Conservation (phyloP, 2,888 invertebrate species). For the Hartigia nigra region DNA sequence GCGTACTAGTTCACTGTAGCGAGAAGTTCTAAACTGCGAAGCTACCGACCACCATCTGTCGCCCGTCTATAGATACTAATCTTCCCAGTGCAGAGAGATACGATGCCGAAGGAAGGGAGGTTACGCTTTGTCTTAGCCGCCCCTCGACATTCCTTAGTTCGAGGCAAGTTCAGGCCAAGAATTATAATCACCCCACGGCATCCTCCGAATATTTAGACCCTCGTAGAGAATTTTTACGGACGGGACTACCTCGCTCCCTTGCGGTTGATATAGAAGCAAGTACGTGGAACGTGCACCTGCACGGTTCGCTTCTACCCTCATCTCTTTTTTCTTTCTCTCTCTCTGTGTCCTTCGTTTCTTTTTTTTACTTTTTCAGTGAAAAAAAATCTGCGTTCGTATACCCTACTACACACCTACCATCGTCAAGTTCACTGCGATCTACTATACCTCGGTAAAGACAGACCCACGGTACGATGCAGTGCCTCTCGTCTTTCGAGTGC, state of each 20-base stretch:
- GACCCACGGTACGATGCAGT: not conserved
- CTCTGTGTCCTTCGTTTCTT: not conserved
- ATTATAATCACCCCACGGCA: slow-evolving; percentile 50
- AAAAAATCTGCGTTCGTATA: not conserved
- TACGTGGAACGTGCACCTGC: slow-evolving; percentile 1
- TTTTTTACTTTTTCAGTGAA: not conserved
- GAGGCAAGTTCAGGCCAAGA: slow-evolving; percentile 45
- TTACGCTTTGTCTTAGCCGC: slow-evolving; percentile 53
- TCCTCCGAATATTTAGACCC: slow-evolving; percentile 50
- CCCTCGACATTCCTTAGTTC: slow-evolving; percentile 50
- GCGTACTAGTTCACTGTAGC: not conserved
- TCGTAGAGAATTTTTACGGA: slow-evolving; percentile 40
- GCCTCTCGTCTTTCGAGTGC: not conserved
- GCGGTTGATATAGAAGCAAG: not conserved
- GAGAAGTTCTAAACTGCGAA: slow-evolving; percentile 7
- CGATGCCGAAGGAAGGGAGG: slow-evolving; percentile 8
- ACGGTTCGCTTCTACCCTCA: not conserved
- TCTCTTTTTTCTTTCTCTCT: not conserved
- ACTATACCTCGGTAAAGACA: not conserved
- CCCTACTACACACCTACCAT: not conserved
- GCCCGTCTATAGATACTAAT: slow-evolving; percentile 55
- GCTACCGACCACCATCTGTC: slow-evolving; percentile 57
- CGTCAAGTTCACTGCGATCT: not conserved
- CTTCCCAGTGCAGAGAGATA: slow-evolving; percentile 43
- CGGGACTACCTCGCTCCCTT: slow-evolving; percentile 11